Conservation (phyloP, 2,797 vertebrate species). For the Coracias cyanogaster region DNA sequence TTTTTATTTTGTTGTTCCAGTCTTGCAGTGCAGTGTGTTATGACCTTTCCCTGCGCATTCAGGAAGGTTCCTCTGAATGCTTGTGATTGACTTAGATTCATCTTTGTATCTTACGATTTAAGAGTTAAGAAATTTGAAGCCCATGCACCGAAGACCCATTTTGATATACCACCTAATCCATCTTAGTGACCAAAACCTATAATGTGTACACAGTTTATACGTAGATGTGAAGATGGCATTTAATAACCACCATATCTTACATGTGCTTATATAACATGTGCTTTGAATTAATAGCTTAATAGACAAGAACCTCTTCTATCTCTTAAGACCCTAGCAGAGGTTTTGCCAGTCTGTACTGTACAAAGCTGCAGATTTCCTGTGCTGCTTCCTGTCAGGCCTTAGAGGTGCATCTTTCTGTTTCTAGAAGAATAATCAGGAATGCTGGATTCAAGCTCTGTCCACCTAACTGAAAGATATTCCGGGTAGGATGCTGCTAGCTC, state of each 20-base stretch:
- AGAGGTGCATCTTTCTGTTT: background rate
- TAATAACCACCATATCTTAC: background rate
- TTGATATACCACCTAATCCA: background rate
- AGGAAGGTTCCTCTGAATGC: background rate
- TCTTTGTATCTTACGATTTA: background rate
- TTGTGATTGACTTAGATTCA: background rate
- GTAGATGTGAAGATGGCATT: background rate
- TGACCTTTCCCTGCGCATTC: background rate
- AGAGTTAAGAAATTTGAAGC: background rate
- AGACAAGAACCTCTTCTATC: background rate
- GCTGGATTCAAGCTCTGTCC: background rate
- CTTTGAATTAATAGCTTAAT: background rate
- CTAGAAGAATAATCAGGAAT: background rate
- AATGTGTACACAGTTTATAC: background rate
- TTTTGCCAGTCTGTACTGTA: background rate
- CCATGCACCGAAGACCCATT: background rate
- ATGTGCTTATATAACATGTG: background rate
- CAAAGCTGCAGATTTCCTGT: background rate
- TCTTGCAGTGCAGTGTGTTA: background rate
- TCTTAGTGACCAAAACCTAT: background rate
- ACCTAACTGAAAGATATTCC: background rate
- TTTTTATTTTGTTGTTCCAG: background rate
- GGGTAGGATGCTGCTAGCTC: background rate
- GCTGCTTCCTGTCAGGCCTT: background rate
- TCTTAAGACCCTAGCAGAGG: background rate